A percentile compares a stretch with the other conserved stretches of the same genome.
Evolutionary conservation across 2,113 vertebrate species (phyloP).

Genomic region (Rhodinocichla rosea): DNA sequence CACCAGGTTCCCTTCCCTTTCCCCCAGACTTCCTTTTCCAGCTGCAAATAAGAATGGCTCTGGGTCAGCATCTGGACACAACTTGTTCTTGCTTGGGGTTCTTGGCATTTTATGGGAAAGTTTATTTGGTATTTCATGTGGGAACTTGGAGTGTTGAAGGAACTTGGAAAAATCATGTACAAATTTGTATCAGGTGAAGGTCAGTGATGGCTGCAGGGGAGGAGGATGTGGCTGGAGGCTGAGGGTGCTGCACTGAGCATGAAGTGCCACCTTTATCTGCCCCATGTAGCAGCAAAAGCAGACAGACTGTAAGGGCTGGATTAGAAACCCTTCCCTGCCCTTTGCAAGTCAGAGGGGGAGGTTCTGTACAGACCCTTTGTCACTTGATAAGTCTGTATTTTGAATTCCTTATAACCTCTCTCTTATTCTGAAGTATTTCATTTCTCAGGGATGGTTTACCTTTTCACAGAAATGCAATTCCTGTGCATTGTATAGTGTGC

Average conservation of each 20-base stretch:
- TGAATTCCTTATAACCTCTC: background rate
- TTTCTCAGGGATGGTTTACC: background rate
- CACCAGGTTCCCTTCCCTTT: background rate
- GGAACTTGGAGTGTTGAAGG: background rate
- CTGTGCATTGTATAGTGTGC: rapidly evolving
- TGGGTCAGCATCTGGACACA: background rate
- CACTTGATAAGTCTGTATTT: background rate
- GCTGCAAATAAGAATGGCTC: background rate
- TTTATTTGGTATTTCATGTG: background rate
- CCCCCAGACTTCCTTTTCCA: background rate
- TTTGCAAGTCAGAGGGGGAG: background rate
- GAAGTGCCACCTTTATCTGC: background rate
- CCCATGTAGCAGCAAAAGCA: background rate
- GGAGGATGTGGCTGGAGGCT: background rate
- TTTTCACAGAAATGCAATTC: background rate
- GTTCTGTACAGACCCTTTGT: background rate
- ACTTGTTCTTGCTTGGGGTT: background rate
- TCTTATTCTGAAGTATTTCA: background rate
- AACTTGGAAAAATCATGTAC: background rate
- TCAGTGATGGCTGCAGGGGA: background rate
- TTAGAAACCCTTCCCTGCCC: background rate
- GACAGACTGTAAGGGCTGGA: background rate
- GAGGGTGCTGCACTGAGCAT: background rate
- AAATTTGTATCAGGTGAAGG: background rate
- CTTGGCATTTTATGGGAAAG: background rate